Evolutionary conservation across 2,888 invertebrate genomes (phyloP), one percentile per base, ranked within the genome.

Genomic region (Morpho achilles): DNA sequence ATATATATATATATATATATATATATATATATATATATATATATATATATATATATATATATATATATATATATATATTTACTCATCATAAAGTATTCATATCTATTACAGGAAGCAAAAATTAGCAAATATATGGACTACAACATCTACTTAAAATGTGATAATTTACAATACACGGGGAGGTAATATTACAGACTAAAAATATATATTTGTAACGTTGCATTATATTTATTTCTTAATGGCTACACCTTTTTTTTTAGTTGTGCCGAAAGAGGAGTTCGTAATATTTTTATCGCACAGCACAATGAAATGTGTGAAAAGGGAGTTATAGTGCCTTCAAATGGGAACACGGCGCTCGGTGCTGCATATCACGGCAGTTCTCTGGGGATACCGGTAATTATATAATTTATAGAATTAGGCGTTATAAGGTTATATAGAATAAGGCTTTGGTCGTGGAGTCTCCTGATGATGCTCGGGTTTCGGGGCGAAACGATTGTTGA

Each of bases 161-260:
- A 97, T 78, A 96, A 95, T 78, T 88, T 96, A 42, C 97, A 97
- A 80, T 94, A 93, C 66, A 97, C 96, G 23, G 97, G 97, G 72
- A 97, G 95, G 95, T 95, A 82, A 75, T 65, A 62, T 4, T 40
- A 1, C 9, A 8, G 39, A 43, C 16, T 32, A 4, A 10, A 10
- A 40, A 40, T 50, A 40, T 16, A 40, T 8, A 7, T 16, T 40
- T 8, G 3, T 50, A 9, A 8, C 10, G 5, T 16, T 8, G n/a
- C 10, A 8, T 10, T 49, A 50, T 39, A 16, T 41, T 39, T 40
- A n/a, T 39, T 10, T 40, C 16, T n/a, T 10, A 7, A 50, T n/a
- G 6, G 32, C 3, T n/a, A 22, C 42, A 32, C 3, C 1, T 32
- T 32, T 32, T n/a, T 50, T 50, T 55, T 23, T 59, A 89, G 88